These are phyloP conservation scores for Pterocles burchelli DNA, from an alignment of 2,113 vertebrate genomes.

Conservation along the genomic window DNA sequence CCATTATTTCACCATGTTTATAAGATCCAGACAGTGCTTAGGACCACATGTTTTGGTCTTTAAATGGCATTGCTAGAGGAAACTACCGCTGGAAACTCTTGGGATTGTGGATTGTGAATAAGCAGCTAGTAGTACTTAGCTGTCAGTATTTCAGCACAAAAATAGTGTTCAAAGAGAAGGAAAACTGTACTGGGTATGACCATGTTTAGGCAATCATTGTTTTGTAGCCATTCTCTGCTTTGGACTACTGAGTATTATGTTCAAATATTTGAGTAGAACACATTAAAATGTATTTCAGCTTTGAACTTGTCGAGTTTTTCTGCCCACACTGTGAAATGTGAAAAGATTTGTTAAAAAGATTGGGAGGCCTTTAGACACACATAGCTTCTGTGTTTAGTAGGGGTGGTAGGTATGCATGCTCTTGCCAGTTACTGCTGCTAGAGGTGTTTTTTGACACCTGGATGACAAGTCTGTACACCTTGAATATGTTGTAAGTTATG, in stretches of 20 bases:
- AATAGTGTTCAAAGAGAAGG: slow-evolving; percentile 45
- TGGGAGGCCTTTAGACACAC: background rate
- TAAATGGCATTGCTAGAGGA: background rate
- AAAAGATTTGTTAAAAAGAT: background rate
- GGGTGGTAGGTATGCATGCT: background rate
- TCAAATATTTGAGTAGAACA: background rate
- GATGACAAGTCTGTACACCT: background rate
- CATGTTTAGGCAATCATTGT: slow-evolving; percentile 27
- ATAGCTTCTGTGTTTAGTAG: background rate
- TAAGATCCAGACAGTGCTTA: background rate
- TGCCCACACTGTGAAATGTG: background rate
- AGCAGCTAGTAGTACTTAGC: background rate
- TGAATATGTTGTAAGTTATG: background rate
- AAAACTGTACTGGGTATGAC: slow-evolving; percentile 30
- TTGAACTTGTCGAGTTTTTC: background rate
- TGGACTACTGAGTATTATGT: background rate
- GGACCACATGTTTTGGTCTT: background rate
- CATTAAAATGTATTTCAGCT: background rate
- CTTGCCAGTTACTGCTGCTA: background rate
- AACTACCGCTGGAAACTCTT: background rate
- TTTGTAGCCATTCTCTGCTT: background rate
- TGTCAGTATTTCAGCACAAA: slow-evolving; percentile 22
- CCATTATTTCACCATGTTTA: background rate
- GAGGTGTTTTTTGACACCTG: background rate
- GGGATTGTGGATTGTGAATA: background rate